These are phyloP conservation scores for Thryonomys swinderianus DNA, from an alignment of 2,113 vertebrate species.

Conservation along the genomic window DNA sequence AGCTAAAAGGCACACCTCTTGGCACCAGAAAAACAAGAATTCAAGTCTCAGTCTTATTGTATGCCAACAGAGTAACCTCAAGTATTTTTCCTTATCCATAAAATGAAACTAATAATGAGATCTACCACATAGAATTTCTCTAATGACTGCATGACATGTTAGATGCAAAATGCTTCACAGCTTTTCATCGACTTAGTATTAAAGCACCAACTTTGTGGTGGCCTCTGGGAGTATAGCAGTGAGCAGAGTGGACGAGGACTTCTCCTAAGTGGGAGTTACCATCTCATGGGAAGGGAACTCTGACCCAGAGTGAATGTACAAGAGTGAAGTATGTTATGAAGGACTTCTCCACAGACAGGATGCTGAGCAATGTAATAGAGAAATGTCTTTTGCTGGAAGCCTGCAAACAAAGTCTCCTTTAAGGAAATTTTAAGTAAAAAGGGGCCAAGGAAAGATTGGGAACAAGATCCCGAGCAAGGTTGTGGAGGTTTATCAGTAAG, in stretches of 20 bases:
- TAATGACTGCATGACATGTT: neutral
- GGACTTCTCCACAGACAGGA: neutral
- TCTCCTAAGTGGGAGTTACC: neutral
- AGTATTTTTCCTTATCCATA: neutral
- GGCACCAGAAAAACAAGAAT: constrained; percentile 8
- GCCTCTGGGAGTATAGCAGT: neutral
- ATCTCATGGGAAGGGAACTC: neutral
- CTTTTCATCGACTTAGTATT: neutral
- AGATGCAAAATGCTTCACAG: neutral
- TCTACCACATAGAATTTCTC: neutral
- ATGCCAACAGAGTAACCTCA: neutral
- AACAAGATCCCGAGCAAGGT: neutral
- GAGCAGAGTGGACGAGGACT: neutral
- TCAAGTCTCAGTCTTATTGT: neutral
- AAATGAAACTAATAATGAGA: neutral
- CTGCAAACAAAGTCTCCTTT: neutral
- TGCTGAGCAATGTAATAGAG: neutral
- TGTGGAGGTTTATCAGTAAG: neutral
- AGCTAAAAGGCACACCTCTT: neutral
- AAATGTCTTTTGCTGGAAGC: neutral
- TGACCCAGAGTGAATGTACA: neutral
- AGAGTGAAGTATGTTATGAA: neutral
- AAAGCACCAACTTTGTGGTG: neutral
- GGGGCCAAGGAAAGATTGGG: neutral
- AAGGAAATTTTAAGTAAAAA: neutral